These are phyloP conservation scores for Synergus japonicus DNA, from an alignment of 2,888 invertebrate genomes.

Conservation along the genomic window DNA sequence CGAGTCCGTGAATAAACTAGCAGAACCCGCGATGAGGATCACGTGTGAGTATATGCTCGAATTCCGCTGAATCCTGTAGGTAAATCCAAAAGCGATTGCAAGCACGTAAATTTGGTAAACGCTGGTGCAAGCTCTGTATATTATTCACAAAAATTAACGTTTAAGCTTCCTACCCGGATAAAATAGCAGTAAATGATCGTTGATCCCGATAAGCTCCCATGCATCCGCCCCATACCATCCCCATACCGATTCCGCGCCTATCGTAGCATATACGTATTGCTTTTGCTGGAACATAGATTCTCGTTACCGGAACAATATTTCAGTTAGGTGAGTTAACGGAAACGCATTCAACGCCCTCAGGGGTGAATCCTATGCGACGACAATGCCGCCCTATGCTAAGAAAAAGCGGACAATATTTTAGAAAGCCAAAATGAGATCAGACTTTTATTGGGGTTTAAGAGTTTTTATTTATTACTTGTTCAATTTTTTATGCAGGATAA, in stretches of 20 bases:
- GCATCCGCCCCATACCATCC: slow-evolving; percentile 46
- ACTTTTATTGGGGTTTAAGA: slow-evolving; percentile 12
- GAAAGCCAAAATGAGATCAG: slow-evolving; percentile 15
- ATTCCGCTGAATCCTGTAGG: slow-evolving; percentile 51
- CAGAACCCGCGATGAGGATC: not conserved
- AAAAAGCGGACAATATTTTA: slow-evolving; percentile 25
- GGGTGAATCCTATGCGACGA: slow-evolving; percentile 5
- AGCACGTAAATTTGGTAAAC: slow-evolving; percentile 68
- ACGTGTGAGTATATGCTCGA: slow-evolving; percentile 44
- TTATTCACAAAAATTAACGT: slow-evolving; percentile 71
- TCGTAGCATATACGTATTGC: slow-evolving; percentile 56
- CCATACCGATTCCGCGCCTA: slow-evolving; percentile 53
- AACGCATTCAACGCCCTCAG: slow-evolving; percentile 47
- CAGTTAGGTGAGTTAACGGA: slow-evolving; percentile 68
- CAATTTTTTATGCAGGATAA: not conserved
- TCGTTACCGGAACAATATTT: slow-evolving; percentile 70
- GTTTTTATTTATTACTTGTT: slow-evolving; percentile 15
- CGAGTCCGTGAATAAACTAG: not conserved
- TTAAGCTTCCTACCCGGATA: slow-evolving; percentile 63
- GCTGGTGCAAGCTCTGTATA: slow-evolving; percentile 60
- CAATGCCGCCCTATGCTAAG: slow-evolving; percentile 14
- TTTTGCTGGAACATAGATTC: slow-evolving; percentile 60
- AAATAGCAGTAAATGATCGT: slow-evolving; percentile 59
- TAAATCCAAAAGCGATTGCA: slow-evolving; percentile 63
- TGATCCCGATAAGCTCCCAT: slow-evolving; percentile 58